phyloP scores from a whole-genome alignment of 2,113 vertebrate genomes.

The Dromas ardeola region DNA sequence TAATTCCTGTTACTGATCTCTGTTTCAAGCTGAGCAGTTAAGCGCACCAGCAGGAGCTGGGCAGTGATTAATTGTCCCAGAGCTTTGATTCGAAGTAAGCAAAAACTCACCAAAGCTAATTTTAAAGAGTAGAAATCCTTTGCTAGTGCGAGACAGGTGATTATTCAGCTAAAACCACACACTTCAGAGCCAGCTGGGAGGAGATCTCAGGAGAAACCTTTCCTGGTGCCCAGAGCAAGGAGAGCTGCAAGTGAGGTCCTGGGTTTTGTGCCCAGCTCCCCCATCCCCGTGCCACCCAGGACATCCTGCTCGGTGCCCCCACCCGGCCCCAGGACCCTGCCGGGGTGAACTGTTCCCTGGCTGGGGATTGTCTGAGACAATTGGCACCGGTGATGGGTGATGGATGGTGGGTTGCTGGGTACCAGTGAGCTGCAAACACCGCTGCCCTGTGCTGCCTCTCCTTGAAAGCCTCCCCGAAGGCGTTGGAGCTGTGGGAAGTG shows the following conservation, averaged over 20 bases:
- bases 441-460: fast-evolving
- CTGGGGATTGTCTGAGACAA: background rate
- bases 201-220: background rate
- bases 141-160: background rate
- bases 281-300: background rate
- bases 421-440: fast-evolving
- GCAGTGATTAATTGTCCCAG: background rate
- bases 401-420: background rate
- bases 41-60: background rate
- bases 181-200: background rate
- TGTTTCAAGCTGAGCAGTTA: background rate
- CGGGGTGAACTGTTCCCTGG: background rate
- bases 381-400: fast-evolving
- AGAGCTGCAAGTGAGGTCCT: background rate
- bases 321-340: fast-evolving
- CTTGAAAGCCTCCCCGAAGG: fast-evolving
- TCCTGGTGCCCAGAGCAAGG: background rate
- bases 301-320: fast-evolving
- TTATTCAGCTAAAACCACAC: background rate
- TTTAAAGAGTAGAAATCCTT: background rate
- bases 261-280: background rate
- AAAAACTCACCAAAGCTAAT: background rate
- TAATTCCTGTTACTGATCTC: background rate
- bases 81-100: background rate
- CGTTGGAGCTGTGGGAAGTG: background rate